phyloP scores from a whole-genome alignment of 2,113 vertebrate genomes.

The Telmatochromis sp. region DNA sequence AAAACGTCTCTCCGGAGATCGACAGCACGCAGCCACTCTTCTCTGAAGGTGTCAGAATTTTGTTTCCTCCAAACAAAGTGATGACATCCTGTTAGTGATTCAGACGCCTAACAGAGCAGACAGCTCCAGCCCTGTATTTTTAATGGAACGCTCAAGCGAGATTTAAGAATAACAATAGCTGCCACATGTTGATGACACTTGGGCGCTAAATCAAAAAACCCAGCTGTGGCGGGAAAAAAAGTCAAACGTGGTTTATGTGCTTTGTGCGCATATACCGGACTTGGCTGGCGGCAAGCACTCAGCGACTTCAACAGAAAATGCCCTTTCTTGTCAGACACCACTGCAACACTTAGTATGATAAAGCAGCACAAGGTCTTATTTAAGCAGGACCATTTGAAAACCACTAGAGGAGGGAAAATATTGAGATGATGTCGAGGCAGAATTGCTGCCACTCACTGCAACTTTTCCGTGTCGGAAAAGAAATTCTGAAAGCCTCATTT shows the following conservation, averaged over 20 bases:
- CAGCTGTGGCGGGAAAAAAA: neutral
- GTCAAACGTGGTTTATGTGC: neutral
- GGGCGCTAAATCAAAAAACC: neutral
- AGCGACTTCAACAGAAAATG: neutral
- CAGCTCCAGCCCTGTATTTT: neutral
- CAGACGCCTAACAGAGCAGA: neutral
- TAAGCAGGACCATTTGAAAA: constrained; percentile 36
- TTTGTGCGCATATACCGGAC: neutral
- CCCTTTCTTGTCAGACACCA: constrained; percentile 18
- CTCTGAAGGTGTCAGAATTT: too few species aligned
- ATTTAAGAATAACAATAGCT: neutral
- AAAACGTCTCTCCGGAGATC: too few species aligned
- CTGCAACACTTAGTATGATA: neutral
- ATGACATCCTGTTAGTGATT: constrained; percentile 41
- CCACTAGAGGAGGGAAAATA: constrained; percentile 23
- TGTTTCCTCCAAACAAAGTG: constrained; percentile 25
- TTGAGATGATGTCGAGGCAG: constrained; percentile 25
- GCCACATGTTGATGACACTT: neutral
- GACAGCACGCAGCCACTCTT: too few species aligned
- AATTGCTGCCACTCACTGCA: constrained; percentile 11
- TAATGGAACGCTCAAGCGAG: neutral
- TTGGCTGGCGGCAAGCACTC: neutral
- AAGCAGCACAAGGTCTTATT: constrained; percentile 10
- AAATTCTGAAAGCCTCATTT: constrained; percentile 48
- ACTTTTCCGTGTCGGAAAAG: neutral